Evolutionary conservation across 2,888 invertebrate genomes (phyloP).

Genomic region (Alloplasta piceator): DNA sequence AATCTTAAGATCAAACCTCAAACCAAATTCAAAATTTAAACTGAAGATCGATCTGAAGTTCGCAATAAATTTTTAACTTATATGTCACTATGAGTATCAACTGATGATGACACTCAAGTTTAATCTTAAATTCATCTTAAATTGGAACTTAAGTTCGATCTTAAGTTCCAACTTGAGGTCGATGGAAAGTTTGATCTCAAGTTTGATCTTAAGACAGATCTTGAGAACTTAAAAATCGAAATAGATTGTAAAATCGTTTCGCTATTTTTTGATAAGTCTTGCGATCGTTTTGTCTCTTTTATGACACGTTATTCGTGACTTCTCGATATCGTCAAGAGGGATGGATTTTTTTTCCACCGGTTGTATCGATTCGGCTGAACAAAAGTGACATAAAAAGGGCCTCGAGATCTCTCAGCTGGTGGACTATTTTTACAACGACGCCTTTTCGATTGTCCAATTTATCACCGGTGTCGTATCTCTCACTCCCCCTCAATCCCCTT

Average conservation of each 20-base stretch:
- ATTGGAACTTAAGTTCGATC: too few species aligned
- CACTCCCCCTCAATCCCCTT: background rate
- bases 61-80: too few species aligned
- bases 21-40: too few species aligned
- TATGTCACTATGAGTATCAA: too few species aligned
- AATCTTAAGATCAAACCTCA: too few species aligned
- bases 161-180: too few species aligned
- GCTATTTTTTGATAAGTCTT: conserved; percentile 5
- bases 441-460: conserved; percentile 59
- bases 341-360: conserved; percentile 14
- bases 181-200: too few species aligned
- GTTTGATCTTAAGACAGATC: too few species aligned
- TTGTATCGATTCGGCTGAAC: conserved; percentile 49
- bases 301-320: conserved; percentile 16
- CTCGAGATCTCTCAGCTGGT: conserved; percentile 41
- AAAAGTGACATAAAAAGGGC: conserved; percentile 52
- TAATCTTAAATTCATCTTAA: too few species aligned
- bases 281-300: background rate
- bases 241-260: background rate
- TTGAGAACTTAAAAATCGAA: background rate
- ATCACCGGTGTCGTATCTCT: conserved; percentile 67
- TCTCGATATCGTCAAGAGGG: conserved; percentile 10
- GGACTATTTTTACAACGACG: conserved; percentile 38
- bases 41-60: too few species aligned
- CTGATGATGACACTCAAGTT: too few species aligned